A percentile compares a stretch with the other conserved stretches of the same genome.
Evolutionary conservation across 2,113 vertebrate species (phyloP).

Genomic region (Pseudonaja textilis): DNA sequence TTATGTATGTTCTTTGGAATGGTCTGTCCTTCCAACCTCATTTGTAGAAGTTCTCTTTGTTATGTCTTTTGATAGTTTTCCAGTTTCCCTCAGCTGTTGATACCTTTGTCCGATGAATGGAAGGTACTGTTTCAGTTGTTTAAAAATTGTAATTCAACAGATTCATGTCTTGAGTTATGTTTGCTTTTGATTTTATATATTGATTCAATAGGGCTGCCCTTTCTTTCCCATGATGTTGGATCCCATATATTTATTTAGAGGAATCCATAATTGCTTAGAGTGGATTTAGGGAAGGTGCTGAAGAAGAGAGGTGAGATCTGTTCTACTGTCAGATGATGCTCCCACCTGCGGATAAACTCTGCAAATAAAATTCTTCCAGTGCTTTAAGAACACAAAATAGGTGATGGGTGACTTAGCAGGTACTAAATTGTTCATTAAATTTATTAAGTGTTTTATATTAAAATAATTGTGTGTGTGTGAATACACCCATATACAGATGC

Average conservation of each 20-base stretch:
- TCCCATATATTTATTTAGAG: background rate
- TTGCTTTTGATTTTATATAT: background rate
- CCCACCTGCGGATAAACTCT: background rate
- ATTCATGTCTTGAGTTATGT: background rate
- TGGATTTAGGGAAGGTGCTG: background rate
- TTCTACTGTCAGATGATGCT: background rate
- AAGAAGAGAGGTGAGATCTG: background rate
- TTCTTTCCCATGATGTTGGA: background rate
- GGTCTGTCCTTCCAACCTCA: background rate
- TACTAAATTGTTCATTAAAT: background rate
- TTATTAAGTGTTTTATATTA: background rate
- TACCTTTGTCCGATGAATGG: background rate
- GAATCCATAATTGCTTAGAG: background rate
- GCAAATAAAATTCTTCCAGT: background rate
- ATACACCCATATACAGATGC: no score
- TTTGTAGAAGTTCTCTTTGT: background rate
- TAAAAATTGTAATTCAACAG: background rate
- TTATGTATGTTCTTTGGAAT: background rate
- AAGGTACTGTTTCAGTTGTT: background rate
- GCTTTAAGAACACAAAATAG: background rate
- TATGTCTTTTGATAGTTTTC: background rate
- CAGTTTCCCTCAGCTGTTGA: background rate
- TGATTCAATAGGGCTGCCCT: background rate
- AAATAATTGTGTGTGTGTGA: background rate
- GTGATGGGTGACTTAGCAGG: background rate